Evolutionary conservation across 2,113 vertebrate genomes (phyloP), one percentile per base, ranked within the genome.

Genomic region (Cacatua alba): DNA sequence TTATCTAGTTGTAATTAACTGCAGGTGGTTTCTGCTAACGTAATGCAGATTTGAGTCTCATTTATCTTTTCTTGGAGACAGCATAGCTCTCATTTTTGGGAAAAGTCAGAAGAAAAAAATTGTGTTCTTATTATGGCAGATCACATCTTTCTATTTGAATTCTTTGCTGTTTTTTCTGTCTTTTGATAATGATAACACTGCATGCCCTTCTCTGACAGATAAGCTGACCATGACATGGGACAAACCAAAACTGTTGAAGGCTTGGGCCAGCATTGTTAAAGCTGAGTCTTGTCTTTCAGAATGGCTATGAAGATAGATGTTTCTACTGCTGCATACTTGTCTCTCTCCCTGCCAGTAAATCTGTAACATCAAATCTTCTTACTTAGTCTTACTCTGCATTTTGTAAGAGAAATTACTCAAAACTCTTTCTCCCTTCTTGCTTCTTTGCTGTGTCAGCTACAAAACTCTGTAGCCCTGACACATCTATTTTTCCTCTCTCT

Each of bases 21-120:
- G 62, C 95, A 96, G 95, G 94, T 97, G 95, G 79, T 91, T 96
- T 92, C 57, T 96, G 69, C 91, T 96, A 91, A 90, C 65, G 31
- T 75, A 89, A 65, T 17, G 46, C 84, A 95, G 90, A 92, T 93
- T 86, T 78, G 46, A 86, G 68, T 67, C 28, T 77, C 77, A 81
- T 92, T 94, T 87, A 75, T 94, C 88, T 92, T 93, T 92, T 81
- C 64, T 57, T 82, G 17, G 85, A 86, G 77, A 55, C 65, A 76
- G 57, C 21, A 35, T 39, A 94, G 70, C 51, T 82, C 53, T 82
- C 77, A 60, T 91, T 95, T 94, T 90, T 71, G 21, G n/a, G 77
- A 89, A 86, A 89, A 95, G 84, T 52, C 89, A 82, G 77, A 71
- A 81, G 55, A 78, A 94, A 89, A 86, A 89, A 52, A 91, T 39